phyloP scores from a whole-genome alignment of 2,113 vertebrate genomes.

The Nothobranchius furzeri region DNA sequence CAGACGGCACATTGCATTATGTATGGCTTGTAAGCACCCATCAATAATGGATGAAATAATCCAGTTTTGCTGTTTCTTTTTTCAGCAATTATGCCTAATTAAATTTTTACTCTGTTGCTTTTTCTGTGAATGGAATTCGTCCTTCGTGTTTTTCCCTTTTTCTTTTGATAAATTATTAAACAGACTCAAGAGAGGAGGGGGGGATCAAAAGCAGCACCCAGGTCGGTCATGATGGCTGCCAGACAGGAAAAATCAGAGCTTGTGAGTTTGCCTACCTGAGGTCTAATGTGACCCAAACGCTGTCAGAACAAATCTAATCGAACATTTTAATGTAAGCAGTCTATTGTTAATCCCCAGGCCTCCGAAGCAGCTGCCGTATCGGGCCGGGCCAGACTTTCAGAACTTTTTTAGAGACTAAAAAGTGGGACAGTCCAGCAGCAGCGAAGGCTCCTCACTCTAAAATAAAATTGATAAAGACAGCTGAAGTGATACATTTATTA shows the following conservation, averaged over 20 bases:
- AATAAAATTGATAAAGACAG: constrained; percentile 20
- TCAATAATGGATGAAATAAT: constrained; percentile 74
- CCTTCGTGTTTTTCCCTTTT: constrained; percentile 30
- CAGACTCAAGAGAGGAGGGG: constrained; percentile 46
- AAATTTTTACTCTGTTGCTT: constrained; percentile 58
- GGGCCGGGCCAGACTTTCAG: constrained; percentile 49
- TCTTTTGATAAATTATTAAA: constrained; percentile 76
- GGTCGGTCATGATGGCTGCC: constrained; percentile 49
- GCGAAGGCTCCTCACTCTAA: constrained; percentile 44
- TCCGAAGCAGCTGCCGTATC: constrained; percentile 68
- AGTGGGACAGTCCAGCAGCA: constrained; percentile 67
- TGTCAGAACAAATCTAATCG: constrained; percentile 18
- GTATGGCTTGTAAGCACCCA: constrained; percentile 71
- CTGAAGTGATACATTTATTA: constrained; percentile 62
- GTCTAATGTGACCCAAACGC: constrained; percentile 22
- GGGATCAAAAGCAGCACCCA: constrained; percentile 75
- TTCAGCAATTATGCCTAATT: constrained; percentile 67
- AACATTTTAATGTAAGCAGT: constrained; percentile 37
- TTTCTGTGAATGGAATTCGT: constrained; percentile 53
- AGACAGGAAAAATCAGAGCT: constrained; percentile 16
- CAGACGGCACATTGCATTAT: constrained; percentile 67
- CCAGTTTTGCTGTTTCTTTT: constrained; percentile 64
- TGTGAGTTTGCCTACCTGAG: constrained; percentile 6
- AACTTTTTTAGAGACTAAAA: constrained; percentile 66
- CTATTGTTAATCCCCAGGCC: constrained; percentile 69